Percentiles rank a stretch among this genome's conserved stretches.
Conservation (phyloP, 2,888 invertebrate genomes). For the Papilio protenor region DNA sequence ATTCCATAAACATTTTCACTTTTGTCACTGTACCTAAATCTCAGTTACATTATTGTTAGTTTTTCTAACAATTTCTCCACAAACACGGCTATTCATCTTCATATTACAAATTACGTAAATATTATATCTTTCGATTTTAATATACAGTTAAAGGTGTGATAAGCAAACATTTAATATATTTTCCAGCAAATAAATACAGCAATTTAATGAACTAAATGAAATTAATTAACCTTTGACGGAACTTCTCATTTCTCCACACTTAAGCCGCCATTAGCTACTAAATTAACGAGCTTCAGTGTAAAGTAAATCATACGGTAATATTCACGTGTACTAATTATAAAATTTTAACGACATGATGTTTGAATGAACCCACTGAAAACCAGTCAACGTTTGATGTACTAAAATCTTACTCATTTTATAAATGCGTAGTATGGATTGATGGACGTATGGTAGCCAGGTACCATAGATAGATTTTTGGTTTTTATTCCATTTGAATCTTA, state of each 20-base stretch:
- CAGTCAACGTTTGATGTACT: neutral
- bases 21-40: too few species aligned
- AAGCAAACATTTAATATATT: neutral
- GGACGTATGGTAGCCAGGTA: neutral
- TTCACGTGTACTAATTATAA: neutral
- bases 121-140: too few species aligned
- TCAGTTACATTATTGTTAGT: too few species aligned
- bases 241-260: neutral
- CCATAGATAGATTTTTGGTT: neutral
- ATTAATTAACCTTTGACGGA: neutral
- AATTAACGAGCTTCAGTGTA: conserved; percentile 4
- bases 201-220: conserved; percentile 8
- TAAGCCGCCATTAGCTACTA: neutral
- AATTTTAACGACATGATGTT: neutral
- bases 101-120: too few species aligned
- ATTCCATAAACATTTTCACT: too few species aligned
- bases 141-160: neutral
- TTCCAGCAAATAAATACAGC: neutral
- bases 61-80: too few species aligned
- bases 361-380: neutral
- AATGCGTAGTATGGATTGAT: neutral
- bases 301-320: neutral
- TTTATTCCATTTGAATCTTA: too few species aligned
- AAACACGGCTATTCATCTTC: too few species aligned
- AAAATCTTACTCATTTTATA: neutral